These are phyloP conservation scores for Ammodytes dubius DNA, from an alignment of 2,113 vertebrate genomes.

Conservation along the genomic window DNA sequence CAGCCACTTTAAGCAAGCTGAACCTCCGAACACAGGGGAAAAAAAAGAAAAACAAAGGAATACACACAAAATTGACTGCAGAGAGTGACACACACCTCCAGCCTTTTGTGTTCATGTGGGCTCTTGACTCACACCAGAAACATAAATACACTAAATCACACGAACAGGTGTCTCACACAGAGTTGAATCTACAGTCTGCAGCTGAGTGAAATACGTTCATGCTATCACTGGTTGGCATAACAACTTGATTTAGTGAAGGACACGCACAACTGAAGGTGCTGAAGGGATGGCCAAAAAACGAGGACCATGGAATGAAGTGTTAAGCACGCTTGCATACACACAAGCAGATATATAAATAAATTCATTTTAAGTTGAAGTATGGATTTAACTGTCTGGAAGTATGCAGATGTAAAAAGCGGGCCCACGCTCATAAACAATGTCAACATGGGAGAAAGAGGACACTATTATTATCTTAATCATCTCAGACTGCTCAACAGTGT, in stretches of 20 bases:
- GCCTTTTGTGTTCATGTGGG: background rate
- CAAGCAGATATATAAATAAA: conserved; percentile 23
- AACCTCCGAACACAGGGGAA: conserved; percentile 15
- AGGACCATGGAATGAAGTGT: conserved; percentile 34
- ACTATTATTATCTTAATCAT: background rate
- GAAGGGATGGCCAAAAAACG: conserved; percentile 29
- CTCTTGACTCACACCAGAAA: conserved; percentile 5
- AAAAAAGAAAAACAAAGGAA: background rate
- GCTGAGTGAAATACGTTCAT: conserved; percentile 76
- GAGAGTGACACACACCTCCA: background rate
- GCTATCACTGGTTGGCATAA: conserved; percentile 73
- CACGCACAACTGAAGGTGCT: conserved; percentile 31
- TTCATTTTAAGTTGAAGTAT: conserved; percentile 14
- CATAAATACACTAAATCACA: conserved; percentile 46
- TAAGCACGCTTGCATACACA: background rate
- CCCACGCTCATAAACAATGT: no score
- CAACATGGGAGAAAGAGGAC: background rate
- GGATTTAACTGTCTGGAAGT: conserved; percentile 11
- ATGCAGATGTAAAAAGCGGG: conserved; percentile 8
- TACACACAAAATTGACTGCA: conserved; percentile 15
- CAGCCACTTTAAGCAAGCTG: conserved; percentile 67
- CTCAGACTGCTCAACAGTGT: background rate
- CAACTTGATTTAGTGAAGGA: conserved; percentile 81
- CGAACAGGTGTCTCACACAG: conserved; percentile 53
- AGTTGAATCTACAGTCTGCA: conserved; percentile 73